These are phyloP conservation scores for Panzeria rudis DNA, from an alignment of 2,888 invertebrate genomes.

Conservation along the genomic window DNA sequence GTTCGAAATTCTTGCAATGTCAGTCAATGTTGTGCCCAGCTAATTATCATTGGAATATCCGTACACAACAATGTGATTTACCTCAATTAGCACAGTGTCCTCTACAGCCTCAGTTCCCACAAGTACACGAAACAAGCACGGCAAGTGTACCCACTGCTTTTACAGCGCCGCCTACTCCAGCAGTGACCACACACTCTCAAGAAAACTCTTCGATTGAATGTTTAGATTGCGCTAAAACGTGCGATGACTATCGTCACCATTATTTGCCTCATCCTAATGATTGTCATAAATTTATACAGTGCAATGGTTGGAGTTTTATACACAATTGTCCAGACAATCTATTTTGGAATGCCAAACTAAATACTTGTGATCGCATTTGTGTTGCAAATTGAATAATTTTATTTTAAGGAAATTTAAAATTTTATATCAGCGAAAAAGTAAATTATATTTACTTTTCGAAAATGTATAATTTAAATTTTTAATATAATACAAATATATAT, in stretches of 20 bases:
- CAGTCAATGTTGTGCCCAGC: slow-evolving; percentile 73
- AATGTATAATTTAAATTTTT: too few species aligned
- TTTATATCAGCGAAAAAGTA: not conserved
- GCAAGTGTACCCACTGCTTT: slow-evolving; percentile 71
- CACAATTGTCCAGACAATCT: slow-evolving; percentile 75
- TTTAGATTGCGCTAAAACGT: slow-evolving; percentile 31
- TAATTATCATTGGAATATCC: slow-evolving; percentile 76
- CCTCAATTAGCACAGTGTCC: slow-evolving; percentile 75
- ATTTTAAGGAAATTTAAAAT: not conserved
- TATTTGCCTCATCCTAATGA: slow-evolving; percentile 78
- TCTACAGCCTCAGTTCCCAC: not conserved
- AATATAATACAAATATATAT: too few species aligned
- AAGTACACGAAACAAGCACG: slow-evolving; percentile 18
- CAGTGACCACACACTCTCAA: not conserved
- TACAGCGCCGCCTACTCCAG: slow-evolving; percentile 27
- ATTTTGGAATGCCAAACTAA: slow-evolving; percentile 75
- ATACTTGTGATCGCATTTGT: slow-evolving; percentile 74
- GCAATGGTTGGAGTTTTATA: slow-evolving; percentile 75
- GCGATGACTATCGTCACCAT: slow-evolving; percentile 31
- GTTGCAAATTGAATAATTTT: slow-evolving; percentile 42
- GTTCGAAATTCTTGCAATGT: slow-evolving; percentile 77
- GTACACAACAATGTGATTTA: slow-evolving; percentile 75
- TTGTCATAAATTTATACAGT: slow-evolving; percentile 79
- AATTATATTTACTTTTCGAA: too few species aligned
- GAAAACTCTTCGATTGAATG: not conserved